These are phyloP conservation scores for Macropis europaea DNA, from an alignment of 2,888 invertebrate species.

Conservation along the genomic window DNA sequence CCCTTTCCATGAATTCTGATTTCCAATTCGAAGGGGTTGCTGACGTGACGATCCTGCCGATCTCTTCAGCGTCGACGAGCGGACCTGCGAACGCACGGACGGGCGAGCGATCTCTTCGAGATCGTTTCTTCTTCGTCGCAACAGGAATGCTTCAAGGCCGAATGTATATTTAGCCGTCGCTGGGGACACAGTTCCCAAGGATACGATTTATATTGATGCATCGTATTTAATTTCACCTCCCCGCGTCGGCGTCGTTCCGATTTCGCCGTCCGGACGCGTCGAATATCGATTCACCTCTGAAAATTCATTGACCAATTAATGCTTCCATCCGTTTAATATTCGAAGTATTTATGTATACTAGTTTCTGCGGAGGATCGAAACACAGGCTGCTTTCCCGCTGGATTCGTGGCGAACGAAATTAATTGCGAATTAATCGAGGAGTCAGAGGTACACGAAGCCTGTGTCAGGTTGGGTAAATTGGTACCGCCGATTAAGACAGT, in stretches of 20 bases:
- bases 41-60: constrained; percentile 64
- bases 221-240: constrained; percentile 38
- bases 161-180: constrained; percentile 58
- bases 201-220: constrained; percentile 50
- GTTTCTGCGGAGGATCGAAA: no score
- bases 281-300: no score
- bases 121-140: constrained; percentile 17
- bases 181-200: constrained; percentile 42
- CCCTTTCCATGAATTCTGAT: constrained; percentile 67
- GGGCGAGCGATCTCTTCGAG: constrained; percentile 13
- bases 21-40: constrained; percentile 66
- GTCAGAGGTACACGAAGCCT: no score
- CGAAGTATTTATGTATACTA: no score
- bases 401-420: no score
- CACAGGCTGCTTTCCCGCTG: no score
- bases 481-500: no score
- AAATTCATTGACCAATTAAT: no score
- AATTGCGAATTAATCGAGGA: no score
- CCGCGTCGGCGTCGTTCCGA: not conserved
- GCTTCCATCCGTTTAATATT: no score
- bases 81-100: not conserved
- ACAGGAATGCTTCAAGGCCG: constrained; percentile 52
- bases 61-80: constrained; percentile 11
- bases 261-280: no score
- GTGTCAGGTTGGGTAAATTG: no score